Percentiles rank a stretch among this genome's conserved stretches.
These are phyloP conservation scores for Himalopsyche japonica DNA, from an alignment of 2,888 invertebrate genomes.

Conservation along the genomic window DNA sequence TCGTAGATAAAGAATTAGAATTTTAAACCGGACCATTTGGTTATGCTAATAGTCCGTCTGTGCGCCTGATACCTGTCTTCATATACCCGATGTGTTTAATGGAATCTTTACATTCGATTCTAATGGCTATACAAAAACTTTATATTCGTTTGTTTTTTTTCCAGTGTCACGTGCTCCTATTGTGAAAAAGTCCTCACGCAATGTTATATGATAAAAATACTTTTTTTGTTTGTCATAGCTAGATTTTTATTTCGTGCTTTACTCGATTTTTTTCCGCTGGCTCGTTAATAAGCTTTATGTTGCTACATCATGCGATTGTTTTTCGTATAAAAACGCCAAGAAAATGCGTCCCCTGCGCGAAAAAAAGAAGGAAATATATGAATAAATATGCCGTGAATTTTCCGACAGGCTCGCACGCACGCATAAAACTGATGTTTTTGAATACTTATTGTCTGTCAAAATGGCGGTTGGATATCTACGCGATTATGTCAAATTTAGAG, in stretches of 20 bases:
- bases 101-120: background rate
- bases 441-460: background rate
- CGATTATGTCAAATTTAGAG: background rate
- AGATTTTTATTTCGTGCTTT: background rate
- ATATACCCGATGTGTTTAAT: background rate
- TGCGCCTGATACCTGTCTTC: background rate
- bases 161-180: background rate
- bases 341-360: background rate
- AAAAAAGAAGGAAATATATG: background rate
- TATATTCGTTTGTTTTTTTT: background rate
- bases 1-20: conserved; percentile 14
- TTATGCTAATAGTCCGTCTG: background rate
- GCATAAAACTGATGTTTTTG: background rate
- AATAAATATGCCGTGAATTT: background rate
- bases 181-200: background rate
- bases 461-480: background rate
- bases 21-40: conserved; percentile 9
- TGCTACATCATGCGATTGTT: background rate
- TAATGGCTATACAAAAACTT: background rate
- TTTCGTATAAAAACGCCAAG: background rate
- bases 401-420: background rate
- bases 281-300: background rate
- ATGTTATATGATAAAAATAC: background rate
- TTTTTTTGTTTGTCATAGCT: background rate
- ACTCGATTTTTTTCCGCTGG: background rate